Evolutionary conservation across 2,888 invertebrate genomes (phyloP).

Genomic region (Leucophenga maculata): DNA sequence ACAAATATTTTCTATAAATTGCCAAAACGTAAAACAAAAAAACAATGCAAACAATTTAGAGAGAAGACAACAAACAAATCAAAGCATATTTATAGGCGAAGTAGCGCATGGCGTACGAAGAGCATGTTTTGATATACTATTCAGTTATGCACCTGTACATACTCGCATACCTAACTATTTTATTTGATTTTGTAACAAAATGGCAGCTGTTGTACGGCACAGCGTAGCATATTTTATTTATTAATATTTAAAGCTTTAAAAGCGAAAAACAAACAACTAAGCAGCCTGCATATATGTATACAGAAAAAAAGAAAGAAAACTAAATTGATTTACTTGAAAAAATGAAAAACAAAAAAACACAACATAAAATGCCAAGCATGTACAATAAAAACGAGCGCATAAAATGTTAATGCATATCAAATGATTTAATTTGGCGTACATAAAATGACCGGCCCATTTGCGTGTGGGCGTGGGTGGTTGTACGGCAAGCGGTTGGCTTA

Average conservation of each 20-base stretch:
- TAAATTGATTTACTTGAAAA: no score
- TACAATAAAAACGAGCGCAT: slow-evolving; percentile 49
- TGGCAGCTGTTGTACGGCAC: background rate
- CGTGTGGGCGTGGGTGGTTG: background rate
- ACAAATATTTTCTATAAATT: slow-evolving; percentile 12
- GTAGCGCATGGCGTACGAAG: background rate
- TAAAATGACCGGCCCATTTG: slow-evolving; percentile 18
- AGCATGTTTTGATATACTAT: background rate
- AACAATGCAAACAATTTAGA: background rate
- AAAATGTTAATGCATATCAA: slow-evolving; percentile 59
- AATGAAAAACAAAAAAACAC: no score
- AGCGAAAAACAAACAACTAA: slow-evolving; percentile 24
- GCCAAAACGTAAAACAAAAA: background rate
- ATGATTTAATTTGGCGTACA: slow-evolving; percentile 55
- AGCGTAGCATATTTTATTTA: background rate
- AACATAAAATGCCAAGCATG: background rate
- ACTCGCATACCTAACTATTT: background rate
- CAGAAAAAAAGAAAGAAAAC: slow-evolving; percentile 40
- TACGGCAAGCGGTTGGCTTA: background rate
- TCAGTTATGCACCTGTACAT: background rate
- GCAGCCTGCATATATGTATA: slow-evolving; percentile 22
- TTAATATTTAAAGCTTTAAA: slow-evolving; percentile 46
- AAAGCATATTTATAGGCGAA: slow-evolving; percentile 13
- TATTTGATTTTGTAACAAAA: no score
- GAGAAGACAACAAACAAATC: background rate